A percentile compares a stretch with the other conserved stretches of the same genome.
Evolutionary conservation across 2,888 invertebrate species (phyloP).

Genomic region (Sphecodes monilicornis): DNA sequence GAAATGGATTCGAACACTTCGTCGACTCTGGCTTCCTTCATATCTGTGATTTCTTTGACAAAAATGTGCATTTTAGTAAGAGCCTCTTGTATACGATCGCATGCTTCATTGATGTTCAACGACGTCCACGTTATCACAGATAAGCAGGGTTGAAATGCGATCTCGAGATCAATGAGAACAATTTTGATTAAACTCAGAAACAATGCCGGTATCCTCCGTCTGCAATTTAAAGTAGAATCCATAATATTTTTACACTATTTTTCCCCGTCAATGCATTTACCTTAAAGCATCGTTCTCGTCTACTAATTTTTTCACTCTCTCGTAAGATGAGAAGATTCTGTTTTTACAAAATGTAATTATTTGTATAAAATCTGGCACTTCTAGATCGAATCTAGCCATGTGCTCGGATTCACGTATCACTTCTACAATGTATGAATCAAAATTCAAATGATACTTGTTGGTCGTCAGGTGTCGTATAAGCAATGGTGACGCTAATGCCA

Average conservation of each 20-base stretch:
- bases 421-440: slow-evolving; percentile 90
- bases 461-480: slow-evolving; percentile 89
- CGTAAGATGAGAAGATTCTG: slow-evolving; percentile 88
- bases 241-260: neutral
- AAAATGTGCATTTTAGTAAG: slow-evolving; percentile 89
- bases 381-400: slow-evolving; percentile 91
- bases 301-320: slow-evolving; percentile 87
- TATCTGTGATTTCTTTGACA: slow-evolving; percentile 89
- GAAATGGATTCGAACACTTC: slow-evolving; percentile 88
- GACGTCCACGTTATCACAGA: slow-evolving; percentile 94
- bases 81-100: slow-evolving; percentile 86
- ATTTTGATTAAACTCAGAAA: slow-evolving; percentile 90
- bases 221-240: slow-evolving; percentile 54
- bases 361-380: slow-evolving; percentile 91
- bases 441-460: slow-evolving; percentile 89
- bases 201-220: slow-evolving; percentile 87
- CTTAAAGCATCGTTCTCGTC: slow-evolving; percentile 86
- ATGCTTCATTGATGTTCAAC: slow-evolving; percentile 89
- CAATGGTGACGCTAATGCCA: slow-evolving; percentile 90
- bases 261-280: slow-evolving; percentile 48
- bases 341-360: slow-evolving; percentile 91
- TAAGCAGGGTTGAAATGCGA: slow-evolving; percentile 90
- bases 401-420: slow-evolving; percentile 93
- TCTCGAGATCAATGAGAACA: slow-evolving; percentile 89
- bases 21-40: slow-evolving; percentile 91